Base-by-base conservation (phyloP, 2,888 invertebrate genomes). In the Nysson spinosus region DNA sequence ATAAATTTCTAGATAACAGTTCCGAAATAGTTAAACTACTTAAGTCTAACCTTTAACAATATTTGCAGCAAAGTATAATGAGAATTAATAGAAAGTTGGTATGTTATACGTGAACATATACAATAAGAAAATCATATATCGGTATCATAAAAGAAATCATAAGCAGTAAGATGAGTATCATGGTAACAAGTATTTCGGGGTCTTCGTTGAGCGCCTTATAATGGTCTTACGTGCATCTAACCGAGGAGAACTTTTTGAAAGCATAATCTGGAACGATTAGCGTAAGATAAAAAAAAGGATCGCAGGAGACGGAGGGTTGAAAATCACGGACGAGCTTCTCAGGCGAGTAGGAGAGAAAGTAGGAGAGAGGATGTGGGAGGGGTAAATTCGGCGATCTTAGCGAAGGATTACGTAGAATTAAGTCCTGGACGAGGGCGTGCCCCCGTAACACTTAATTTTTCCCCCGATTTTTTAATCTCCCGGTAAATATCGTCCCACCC, bases 361-460 rank as follows among this genome's bases (percentile, higher is more conserved):
- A n/a, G n/a, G n/a, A n/a, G n/a, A n/a, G n/a, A n/a, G 32, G 37
- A 47, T 24, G 22, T 40, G 60, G 62, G 58, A 60, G 61, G 58
- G 63, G 68, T 63, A 66, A 60, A 74, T 67, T 69, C 69, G 73
- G 72, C 82, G 82, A 86, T 85, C 85, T 86, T 85, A 84, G 83
- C 83, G 69, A 67, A 77, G 85, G 86, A 85, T 86, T 85, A 84
- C 81, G 79, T 82, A 80, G 83, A 86, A 86, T 86, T 85, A 86
- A 86, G 83, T 83, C 79, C 77, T 56, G 73, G 80, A 74, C 78
- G 75, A 67, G 80, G 75, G 77, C 82, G 79, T 83, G 83, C 82
- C 85, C 83, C 83, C 84, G 86, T 86, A 85, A 86, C 86, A 86
- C 86, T 87, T 87, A 87, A 87, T 87, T 87, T 87, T 87, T 87